Base-by-base conservation (phyloP, 2,113 vertebrate species). In the Trachemys scripta region DNA sequence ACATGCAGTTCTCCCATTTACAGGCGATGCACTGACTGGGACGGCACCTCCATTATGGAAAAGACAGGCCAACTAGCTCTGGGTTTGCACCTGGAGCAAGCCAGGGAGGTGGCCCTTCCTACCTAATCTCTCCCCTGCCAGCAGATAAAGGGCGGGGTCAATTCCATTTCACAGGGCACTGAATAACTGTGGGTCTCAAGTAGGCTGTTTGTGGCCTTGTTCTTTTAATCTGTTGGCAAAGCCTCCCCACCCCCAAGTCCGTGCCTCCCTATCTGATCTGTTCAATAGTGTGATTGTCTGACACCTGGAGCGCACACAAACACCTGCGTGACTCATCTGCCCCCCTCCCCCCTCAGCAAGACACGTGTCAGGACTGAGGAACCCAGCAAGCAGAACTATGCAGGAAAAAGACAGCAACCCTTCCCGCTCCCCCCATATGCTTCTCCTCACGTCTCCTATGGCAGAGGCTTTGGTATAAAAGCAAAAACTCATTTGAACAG, bases 401-500 rank as follows among this genome's bases (percentile, higher is more conserved):
- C 47, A 95, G 49, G 51, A 80, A 13, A 84, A 62, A 82, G 82
- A 87, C 87, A 72, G 19, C 1, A 20, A 72, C 62, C 51, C 49
- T 35, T 42, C 9, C 38, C 69, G 42, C 82, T 89, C 80, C 6
- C 69, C 72, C 89, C 38, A 31, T 13, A 50, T 95, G 90, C 93
- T 27, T 69, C 59, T 38, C 57, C 59, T 38, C 57, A 85, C 0
- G 42, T 95, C 87, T 94, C 90, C 80, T 80, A 90, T 86, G 86
- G 94, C 85, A 80, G 92, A 85, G 82, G 94, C 89, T 85, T 78
- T 88, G 88, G 92, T 88, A 80, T 72, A 54, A 82, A 2, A 5
- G 82, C 25, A 89, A 56, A 84, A 85, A 81, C 91, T 80, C 83
- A 87, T 91, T 47, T 97, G 95, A 89, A 91, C 80, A 72, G 25